Evolutionary conservation across 1,140 invertebrate genomes (phyloP), one percentile per base, ranked within the genome.

Genomic region (Dicyema japonicum): DNA sequence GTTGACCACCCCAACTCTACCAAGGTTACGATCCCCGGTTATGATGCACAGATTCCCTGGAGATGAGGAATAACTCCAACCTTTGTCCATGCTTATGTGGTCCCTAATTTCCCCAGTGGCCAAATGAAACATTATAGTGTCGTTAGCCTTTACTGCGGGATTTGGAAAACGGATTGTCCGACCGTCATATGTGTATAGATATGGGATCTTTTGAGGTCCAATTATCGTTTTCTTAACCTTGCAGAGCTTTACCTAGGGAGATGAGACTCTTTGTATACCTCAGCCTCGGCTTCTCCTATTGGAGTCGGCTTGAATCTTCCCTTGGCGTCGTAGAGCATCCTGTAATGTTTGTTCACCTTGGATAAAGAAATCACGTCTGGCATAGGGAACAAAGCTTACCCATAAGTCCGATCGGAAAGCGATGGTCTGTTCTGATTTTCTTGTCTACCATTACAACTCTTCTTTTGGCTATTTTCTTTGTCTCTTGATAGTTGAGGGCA

Each of bases 341-440:
- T 63, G 64, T 94, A 97, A 48, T 70, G 67, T 57, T 97, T 82
- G 41, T 68, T 69, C 34, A 82, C 94, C 55, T 80, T 88, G 40
- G 92, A 80, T 59, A 97, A 92, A 29, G 69, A 70, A 29, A 97
- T 66, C 26, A 97, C 82, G 71, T 97, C 85, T n/a, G n/a, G n/a
- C n/a, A n/a, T n/a, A n/a, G n/a, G n/a, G n/a, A n/a, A n/a, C n/a
- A 27, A 3, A 31, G 59, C 63, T 61, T 53, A 88, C 78, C 82
- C 82, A 92, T 92, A 43, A 88, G 94, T 34, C 88, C 88, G 52
- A 78, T 66, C 25, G 88, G 88, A 47, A 70, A 99, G 36, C 72
- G 85, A 19, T 70, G 66, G 42, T 97, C 88, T 22, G 80, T 94
- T 37, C 88, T 62, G 16, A 97, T 69, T 62, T 88, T 88, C 24